Evolutionary conservation across 1,140 invertebrate genomes (phyloP), one percentile per base, ranked within the genome.

Genomic region (Penaeus chinensis): DNA sequence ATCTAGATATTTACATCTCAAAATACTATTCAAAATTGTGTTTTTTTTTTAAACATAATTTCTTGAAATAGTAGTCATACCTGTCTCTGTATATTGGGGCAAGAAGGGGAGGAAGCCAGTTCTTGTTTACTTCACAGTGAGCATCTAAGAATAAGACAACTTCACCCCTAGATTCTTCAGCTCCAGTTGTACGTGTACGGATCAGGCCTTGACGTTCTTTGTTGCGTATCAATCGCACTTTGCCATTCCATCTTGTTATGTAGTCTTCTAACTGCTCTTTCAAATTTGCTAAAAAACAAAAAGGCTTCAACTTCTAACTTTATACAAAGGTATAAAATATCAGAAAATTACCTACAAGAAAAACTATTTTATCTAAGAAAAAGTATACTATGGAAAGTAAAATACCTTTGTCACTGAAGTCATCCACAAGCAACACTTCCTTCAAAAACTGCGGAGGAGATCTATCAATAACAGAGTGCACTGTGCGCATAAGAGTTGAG

Each of bases 91-190:
- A 96, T 90, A 99, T 99, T 24, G 98, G 97, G 13, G 98, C 96
- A 79, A 99, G 93, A 18, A 99, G 93, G 0, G 99, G 99, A 16
- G 97, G 97, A 27, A 99, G 92, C 99, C 99, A 99, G 92, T 99
- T 99, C 1, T 94, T 92, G 91, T 99, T 99, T 19, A 91, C 91
- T 91, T 93, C 95, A 92, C 94, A 95, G 91, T 95, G 95, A 74
- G 98, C 98, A 93, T 99, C 99, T 24, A 99, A 93, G 93, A 99
- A 99, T 0, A 99, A 95, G 89, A 99, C 98, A 8, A 99, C 98
- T 92, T 99, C 98, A 66, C 98, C 98, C 27, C 93, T 95, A 0
- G 99, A 96, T 91, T 98, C 96, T 90, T 96, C 94, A n/a, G 99
- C 98, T 61, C 99, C 99, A 76, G 96, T 94, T 0, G 97, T 98